Base-by-base conservation (phyloP, 1,140 invertebrate species). In the Drosophila burlai region DNA sequence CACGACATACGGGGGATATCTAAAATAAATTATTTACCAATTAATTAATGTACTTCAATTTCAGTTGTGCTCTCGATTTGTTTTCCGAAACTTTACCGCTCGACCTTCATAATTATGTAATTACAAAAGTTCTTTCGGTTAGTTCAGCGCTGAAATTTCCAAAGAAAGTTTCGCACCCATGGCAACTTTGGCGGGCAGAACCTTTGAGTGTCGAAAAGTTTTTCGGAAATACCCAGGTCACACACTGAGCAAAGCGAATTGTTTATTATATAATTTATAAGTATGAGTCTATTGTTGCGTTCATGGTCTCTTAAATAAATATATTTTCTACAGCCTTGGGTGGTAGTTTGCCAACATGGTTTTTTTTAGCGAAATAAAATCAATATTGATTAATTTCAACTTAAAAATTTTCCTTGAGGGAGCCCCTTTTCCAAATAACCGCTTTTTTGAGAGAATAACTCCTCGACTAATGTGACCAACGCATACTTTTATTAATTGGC, bases 81-180 rank as follows among this genome's bases (percentile, higher is more conserved):
- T 80, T 71, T 74, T 66, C 34, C 47, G 18, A 61, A 89, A 79
- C 82, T 87, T 81, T 63, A 46, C 34, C 67, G 75, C 66, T 60
- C 79, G 79, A 90, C 85, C 85, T 85, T 85, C 85, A 89, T 89
- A 89, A 90, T 89, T 89, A 89, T 81, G 66, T 90, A 89, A 89
- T 89, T 89, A 85, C 66, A 81, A 89, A 89, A 89, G 84, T 87
- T 87, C 65, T 47, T 38, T 57, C 65, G 67, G 72, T 74, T 74
- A 68, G 67, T 71, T 71, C 50, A 49, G 46, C 31, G 43, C 42
- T 47, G 64, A 78, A 81, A 74, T 71, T 76, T 80, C 47, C 58
- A 63, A 69, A 65, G 79, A 89, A 89, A 85, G 66, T 90, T 90
- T 73, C 38, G 65, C 71, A 61, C 46, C 68, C 71, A 76, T 87